phyloP scores from a whole-genome alignment of 2,113 vertebrate genomes.

The Rattus rattus region DNA sequence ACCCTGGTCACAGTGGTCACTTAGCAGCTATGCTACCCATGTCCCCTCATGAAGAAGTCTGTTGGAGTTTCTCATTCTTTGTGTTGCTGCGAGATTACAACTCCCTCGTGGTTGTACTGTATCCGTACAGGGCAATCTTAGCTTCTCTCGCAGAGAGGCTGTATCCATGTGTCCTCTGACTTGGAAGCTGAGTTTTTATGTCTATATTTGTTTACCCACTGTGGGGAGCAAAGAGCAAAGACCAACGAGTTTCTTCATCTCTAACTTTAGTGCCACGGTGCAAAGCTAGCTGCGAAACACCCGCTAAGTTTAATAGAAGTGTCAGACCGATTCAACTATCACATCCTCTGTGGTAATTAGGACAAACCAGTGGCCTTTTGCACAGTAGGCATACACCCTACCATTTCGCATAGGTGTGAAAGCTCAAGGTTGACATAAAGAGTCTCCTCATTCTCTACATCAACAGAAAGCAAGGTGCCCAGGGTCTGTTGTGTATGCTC shows the following conservation, averaged over 20 bases:
- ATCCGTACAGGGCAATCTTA: background rate
- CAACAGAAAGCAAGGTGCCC: background rate
- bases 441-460: background rate
- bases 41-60: background rate
- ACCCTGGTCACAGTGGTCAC: no score
- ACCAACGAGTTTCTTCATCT: background rate
- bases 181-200: background rate
- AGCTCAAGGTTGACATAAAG: no score
- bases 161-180: background rate
- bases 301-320: background rate
- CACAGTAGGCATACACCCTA: background rate
- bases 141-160: background rate
- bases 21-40: background rate
- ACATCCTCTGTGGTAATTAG: background rate
- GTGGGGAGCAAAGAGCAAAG: background rate
- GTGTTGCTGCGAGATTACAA: background rate
- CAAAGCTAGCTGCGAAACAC: background rate
- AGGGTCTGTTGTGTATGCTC: background rate
- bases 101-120: background rate
- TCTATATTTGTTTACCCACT: background rate
- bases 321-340: background rate
- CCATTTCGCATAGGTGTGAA: background rate
- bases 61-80: background rate
- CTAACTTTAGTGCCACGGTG: background rate
- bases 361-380: background rate